Conservation (phyloP, 2,797 vertebrate species). For the Rhinella marina region DNA sequence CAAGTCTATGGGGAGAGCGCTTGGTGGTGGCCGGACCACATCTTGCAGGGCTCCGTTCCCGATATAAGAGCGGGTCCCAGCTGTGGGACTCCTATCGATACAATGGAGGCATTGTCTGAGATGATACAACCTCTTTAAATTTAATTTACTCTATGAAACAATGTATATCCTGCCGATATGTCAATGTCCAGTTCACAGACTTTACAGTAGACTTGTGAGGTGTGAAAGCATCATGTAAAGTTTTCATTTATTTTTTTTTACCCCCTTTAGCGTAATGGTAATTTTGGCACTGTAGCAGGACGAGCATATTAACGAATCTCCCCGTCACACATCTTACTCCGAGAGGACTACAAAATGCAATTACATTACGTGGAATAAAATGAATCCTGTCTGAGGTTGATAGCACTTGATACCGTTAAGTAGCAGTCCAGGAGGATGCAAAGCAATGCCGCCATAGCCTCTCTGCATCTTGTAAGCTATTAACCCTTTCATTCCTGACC, state of each 20-base stretch:
- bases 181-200: too few relatives aligned
- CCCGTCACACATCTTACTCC: neutral
- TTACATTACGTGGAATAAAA: slow-evolving; percentile 21
- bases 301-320: neutral
- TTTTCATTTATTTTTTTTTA: neutral
- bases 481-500: slow-evolving; percentile 26
- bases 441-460: neutral
- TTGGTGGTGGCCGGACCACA: too few relatives aligned
- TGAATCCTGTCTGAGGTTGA: neutral
- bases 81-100: too few relatives aligned
- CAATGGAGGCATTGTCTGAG: too few relatives aligned
- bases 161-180: too few relatives aligned
- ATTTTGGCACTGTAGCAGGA: neutral
- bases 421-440: neutral
- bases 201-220: too few relatives aligned
- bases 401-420: neutral
- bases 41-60: too few relatives aligned
- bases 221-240: too few relatives aligned
- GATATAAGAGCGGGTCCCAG: too few relatives aligned
- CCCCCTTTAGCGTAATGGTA: neutral
- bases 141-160: too few relatives aligned
- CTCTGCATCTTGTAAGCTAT: slow-evolving; percentile 19
- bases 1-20: too few relatives aligned
- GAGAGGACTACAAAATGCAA: slow-evolving; percentile 13
- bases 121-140: too few relatives aligned